Percentiles rank a stretch among this genome's conserved stretches.
Evolutionary conservation across 2,797 vertebrate species (phyloP).

Genomic region (Helarctos malayanus): DNA sequence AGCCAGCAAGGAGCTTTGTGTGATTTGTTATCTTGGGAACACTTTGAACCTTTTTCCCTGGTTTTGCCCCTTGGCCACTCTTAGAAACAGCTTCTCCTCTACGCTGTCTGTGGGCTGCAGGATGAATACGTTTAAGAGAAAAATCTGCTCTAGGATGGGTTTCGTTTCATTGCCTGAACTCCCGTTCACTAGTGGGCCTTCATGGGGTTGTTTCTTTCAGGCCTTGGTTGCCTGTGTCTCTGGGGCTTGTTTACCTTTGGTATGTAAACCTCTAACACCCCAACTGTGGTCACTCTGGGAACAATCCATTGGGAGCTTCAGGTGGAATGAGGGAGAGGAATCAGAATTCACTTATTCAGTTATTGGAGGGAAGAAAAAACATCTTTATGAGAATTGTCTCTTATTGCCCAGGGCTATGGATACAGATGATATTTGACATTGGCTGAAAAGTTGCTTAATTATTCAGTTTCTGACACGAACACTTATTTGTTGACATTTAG

Average conservation of each 20-base stretch:
- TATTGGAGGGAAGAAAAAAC: background rate
- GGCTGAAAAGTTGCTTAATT: constrained; percentile 35
- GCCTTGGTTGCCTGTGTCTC: background rate
- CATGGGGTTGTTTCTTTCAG: background rate
- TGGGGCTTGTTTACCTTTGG: background rate
- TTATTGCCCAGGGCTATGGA: background rate
- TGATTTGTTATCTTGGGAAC: background rate
- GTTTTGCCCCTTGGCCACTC: background rate
- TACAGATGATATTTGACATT: background rate
- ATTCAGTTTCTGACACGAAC: background rate
- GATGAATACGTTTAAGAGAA: background rate
- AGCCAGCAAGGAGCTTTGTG: background rate
- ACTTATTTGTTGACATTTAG: constrained; percentile 33
- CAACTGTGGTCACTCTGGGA: background rate
- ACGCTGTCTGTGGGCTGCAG: background rate
- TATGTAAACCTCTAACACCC: background rate
- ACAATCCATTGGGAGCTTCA: background rate
- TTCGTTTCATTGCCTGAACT: background rate
- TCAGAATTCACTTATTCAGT: background rate
- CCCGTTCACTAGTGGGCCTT: background rate
- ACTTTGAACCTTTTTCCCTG: background rate
- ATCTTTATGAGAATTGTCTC: background rate
- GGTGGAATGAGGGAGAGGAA: background rate
- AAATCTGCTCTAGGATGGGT: background rate
- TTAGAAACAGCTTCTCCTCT: background rate